Percentiles rank a stretch among this genome's conserved stretches.
Evolutionary conservation across 2,888 invertebrate genomes (phyloP).

Genomic region (Orchestes rusci): DNA sequence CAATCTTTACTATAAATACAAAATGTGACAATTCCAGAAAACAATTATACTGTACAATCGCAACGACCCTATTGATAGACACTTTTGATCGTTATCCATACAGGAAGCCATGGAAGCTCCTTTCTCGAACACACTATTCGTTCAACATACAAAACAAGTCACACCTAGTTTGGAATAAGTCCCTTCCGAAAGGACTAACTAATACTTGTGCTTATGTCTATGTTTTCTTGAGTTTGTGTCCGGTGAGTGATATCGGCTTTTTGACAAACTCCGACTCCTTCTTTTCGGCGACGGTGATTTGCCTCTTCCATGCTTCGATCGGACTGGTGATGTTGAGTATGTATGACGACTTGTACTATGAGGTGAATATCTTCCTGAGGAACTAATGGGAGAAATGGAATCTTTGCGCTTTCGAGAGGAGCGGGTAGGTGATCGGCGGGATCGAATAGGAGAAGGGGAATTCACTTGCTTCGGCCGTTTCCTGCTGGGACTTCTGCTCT

Average conservation of each 20-base stretch:
- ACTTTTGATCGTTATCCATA: too few species aligned
- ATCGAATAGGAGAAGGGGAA: slow-evolving; percentile 42
- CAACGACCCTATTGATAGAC: too few species aligned
- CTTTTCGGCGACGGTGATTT: slow-evolving; percentile 39
- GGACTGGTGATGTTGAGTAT: slow-evolving; percentile 39
- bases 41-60: too few species aligned
- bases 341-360: slow-evolving; percentile 30
- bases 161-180: too few species aligned
- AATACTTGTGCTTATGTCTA: slow-evolving; percentile 50
- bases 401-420: slow-evolving; percentile 37
- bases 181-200: too few species aligned
- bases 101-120: too few species aligned
- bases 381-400: slow-evolving; percentile 39
- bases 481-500: slow-evolving; percentile 42
- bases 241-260: slow-evolving; percentile 40
- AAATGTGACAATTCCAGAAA: too few species aligned
- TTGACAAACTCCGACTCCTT: slow-evolving; percentile 36
- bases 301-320: slow-evolving; percentile 33
- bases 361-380: slow-evolving; percentile 39
- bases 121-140: too few species aligned
- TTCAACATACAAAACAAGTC: too few species aligned
- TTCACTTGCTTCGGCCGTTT: slow-evolving; percentile 37
- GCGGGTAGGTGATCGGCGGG: slow-evolving; percentile 36
- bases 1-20: too few species aligned
- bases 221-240: slow-evolving; percentile 46